These are phyloP conservation scores for Anoplopoma fimbria DNA, from an alignment of 2,113 vertebrate species.

Conservation along the genomic window DNA sequence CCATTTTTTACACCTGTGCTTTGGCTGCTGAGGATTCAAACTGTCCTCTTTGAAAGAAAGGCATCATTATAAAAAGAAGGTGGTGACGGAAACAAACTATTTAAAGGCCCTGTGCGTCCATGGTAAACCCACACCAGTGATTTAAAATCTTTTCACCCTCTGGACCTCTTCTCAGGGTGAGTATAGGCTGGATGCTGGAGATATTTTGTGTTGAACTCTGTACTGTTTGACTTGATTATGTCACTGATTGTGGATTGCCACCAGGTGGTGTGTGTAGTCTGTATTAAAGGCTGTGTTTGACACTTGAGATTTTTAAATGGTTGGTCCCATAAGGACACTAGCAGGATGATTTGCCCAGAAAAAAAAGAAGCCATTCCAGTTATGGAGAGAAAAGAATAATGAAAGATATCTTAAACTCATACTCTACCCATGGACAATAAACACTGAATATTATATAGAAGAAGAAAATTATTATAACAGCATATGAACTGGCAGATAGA, in stretches of 20 bases:
- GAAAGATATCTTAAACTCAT: not conserved
- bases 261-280: constrained; percentile 13
- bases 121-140: too few relatives aligned
- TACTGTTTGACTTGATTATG: not conserved
- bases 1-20: too few relatives aligned
- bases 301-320: not conserved
- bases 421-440: not conserved
- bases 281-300: not conserved
- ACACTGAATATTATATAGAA: not conserved
- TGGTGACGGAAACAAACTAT: too few relatives aligned
- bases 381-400: too few relatives aligned
- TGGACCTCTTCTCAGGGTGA: not conserved
- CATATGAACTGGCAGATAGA: too few relatives aligned
- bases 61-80: too few relatives aligned
- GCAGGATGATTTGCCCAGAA: not conserved
- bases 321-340: not conserved
- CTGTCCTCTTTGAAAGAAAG: too few relatives aligned
- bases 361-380: too few relatives aligned
- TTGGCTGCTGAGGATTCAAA: too few relatives aligned
- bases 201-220: not conserved
- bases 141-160: too few relatives aligned
- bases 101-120: too few relatives aligned
- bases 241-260: not conserved
- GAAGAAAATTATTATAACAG: too few relatives aligned
- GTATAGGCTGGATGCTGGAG: not conserved